These are phyloP conservation scores for Bovichtus variegatus DNA, from an alignment of 2,797 vertebrate species.

Conservation along the genomic window DNA sequence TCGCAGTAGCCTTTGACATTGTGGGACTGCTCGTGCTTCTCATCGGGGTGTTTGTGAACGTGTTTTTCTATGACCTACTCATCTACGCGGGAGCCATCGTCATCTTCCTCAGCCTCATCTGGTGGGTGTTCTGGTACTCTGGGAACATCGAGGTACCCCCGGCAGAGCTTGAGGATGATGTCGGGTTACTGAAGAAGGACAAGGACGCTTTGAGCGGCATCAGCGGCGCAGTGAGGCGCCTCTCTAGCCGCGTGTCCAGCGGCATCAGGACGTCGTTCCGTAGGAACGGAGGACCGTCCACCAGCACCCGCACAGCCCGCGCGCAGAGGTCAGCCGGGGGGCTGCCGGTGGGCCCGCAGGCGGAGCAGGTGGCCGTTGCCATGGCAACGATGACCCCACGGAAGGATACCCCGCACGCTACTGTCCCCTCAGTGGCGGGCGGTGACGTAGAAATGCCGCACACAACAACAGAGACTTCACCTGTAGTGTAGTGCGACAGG, in stretches of 20 bases:
- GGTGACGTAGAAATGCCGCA: constrained; percentile 38
- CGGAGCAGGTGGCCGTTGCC: constrained; percentile 43
- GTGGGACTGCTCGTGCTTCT: constrained; percentile 87
- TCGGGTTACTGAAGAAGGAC: constrained; percentile 80
- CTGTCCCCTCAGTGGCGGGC: constrained; percentile 10
- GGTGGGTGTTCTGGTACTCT: constrained; percentile 97
- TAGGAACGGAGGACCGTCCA: constrained; percentile 38
- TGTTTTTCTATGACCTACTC: constrained; percentile 91
- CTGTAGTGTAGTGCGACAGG: constrained; percentile 53
- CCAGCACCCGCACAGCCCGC: not conserved
- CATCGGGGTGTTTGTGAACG: constrained; percentile 86
- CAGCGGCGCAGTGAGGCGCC: constrained; percentile 73
- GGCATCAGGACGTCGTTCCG: constrained; percentile 71
- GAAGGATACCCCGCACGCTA: constrained; percentile 1
- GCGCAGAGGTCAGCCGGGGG: constrained; percentile 32
- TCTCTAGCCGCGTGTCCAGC: constrained; percentile 81
- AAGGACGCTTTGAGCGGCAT: constrained; percentile 44
- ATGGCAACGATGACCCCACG: constrained; percentile 52
- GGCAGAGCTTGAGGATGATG: constrained; percentile 87
- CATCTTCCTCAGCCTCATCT: constrained; percentile 93
- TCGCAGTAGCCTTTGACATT: constrained; percentile 90
- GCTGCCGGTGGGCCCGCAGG: not conserved
- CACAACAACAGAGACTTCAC: constrained; percentile 60
- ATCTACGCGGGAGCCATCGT: constrained; percentile 93
- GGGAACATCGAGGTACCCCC: constrained; percentile 91